Conservation (phyloP, 92 coral and sea anemone species). For the Pocillopora grandis region DNA sequence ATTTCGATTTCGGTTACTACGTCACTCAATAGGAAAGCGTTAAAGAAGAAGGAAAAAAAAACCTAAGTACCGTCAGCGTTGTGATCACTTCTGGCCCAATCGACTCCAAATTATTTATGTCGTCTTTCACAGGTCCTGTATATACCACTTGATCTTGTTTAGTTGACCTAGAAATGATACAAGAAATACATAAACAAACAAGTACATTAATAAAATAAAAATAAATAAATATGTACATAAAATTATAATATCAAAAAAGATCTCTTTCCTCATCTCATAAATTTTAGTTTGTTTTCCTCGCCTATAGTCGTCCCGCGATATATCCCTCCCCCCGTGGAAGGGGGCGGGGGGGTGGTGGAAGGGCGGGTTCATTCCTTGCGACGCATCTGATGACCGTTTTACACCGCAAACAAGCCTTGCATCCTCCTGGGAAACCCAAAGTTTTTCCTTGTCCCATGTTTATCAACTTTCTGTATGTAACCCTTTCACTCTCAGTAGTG, state of each 20-base stretch:
- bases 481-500: too few relatives aligned
- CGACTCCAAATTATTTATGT: conserved; percentile 1
- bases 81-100: conserved; percentile 41
- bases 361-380: too few relatives aligned
- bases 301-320: too few relatives aligned
- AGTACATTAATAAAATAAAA: too few relatives aligned
- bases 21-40: not conserved
- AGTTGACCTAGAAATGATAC: not conserved
- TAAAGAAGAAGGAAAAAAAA: not conserved
- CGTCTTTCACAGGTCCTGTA: conserved; percentile 23
- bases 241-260: not conserved
- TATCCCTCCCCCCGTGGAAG: too few relatives aligned
- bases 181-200: not conserved
- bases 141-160: conserved; percentile 35
- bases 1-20: not conserved
- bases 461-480: too few relatives aligned
- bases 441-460: too few relatives aligned
- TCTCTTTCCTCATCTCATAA: not conserved
- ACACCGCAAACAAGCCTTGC: too few relatives aligned
- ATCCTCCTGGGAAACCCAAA: too few relatives aligned
- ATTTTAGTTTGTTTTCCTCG: not conserved
- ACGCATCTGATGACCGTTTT: too few relatives aligned
- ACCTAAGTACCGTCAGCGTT: conserved; percentile 50
- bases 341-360: too few relatives aligned
- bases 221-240: too few relatives aligned